Base-by-base conservation (phyloP, 2,113 vertebrate species). In the Tringa solitaria region DNA sequence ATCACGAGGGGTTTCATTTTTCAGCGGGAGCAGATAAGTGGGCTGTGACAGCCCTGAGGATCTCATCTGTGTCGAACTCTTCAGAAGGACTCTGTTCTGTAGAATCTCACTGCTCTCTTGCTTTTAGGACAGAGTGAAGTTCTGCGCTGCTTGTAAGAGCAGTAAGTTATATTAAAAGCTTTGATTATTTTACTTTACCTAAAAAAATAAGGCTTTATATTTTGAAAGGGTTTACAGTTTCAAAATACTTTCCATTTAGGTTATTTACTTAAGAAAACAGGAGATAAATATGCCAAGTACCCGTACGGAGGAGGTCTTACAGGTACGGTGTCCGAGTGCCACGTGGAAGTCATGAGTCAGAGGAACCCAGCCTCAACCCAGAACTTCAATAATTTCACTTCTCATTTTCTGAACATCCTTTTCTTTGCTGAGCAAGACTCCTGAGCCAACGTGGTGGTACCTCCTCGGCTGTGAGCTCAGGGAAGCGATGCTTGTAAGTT, bases 41-140 rank as follows among this genome's bases (percentile, higher is more conserved):
- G 3, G 0, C 23, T 43, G 54, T 39, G 65, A 24, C n/a, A 51
- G 4, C 41, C 30, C 45, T 16, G n/a, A 39, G 45, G 68, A 73
- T 46, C 64, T 51, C 8, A 1, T 7, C 45, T 16, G 10, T 61
- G 63, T 30, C 4, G 0, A 5, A 7, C 24, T n/a, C 26, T 19
- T 14, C 22, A 46, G 54, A 21, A n/a, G n/a, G 7, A 32, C 17
- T 23, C 53, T 80, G 30, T 24, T 57, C 26, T 27, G 8, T 20
- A 0, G 12, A 24, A 8, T n/a, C 51, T 63, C 35, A 22, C 56
- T 59, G 67, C 50, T 51, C 45, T 14, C 17, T 21, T 59, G n/a
- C n/a, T 87, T 70, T 33, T 22, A 26, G 33, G 27, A 17, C 35
- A 22, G 39, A 37, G 21, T 27, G 14, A 32, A 30, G 27, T 63